Percentiles rank a stretch among this genome's conserved stretches.
Evolutionary conservation across 2,797 vertebrate genomes (phyloP).

Genomic region (Neoniphon sammara): DNA sequence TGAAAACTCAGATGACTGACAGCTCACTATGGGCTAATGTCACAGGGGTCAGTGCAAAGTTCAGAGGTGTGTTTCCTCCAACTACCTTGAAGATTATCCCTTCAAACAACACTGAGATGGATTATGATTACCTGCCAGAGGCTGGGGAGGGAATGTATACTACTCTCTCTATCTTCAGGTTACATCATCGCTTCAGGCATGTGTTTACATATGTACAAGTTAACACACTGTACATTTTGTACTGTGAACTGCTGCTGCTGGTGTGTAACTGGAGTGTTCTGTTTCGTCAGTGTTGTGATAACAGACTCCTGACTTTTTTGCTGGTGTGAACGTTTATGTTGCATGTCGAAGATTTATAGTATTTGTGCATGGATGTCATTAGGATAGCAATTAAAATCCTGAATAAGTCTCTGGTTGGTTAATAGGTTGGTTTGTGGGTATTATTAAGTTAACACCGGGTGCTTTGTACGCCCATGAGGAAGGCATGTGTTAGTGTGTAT

Average conservation of each 20-base stretch:
- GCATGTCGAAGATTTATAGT: not conserved
- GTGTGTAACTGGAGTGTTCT: not conserved
- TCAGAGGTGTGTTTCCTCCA: slow-evolving; percentile 10
- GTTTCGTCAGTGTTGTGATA: not conserved
- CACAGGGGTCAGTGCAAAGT: slow-evolving; percentile 6
- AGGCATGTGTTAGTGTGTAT: too few relatives aligned
- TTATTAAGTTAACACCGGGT: too few relatives aligned
- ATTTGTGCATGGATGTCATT: too few relatives aligned
- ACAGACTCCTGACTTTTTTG: not conserved
- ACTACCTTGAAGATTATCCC: slow-evolving; percentile 11
- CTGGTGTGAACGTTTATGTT: not conserved
- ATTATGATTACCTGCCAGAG: slow-evolving; percentile 24
- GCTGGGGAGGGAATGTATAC: slow-evolving; percentile 2
- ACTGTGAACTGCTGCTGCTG: not conserved
- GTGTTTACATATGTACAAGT: not conserved
- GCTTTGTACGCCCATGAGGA: too few relatives aligned
- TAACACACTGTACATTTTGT: not conserved
- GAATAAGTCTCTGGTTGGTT: too few relatives aligned
- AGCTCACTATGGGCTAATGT: not conserved
- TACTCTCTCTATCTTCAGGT: not conserved
- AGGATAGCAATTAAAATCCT: too few relatives aligned
- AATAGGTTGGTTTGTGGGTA: too few relatives aligned
- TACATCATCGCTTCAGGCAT: not conserved
- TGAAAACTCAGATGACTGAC: not conserved
- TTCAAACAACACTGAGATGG: slow-evolving; percentile 17